phyloP scores from a whole-genome alignment of 2,888 invertebrate species.

The Drosophila pseudotakahashii region DNA sequence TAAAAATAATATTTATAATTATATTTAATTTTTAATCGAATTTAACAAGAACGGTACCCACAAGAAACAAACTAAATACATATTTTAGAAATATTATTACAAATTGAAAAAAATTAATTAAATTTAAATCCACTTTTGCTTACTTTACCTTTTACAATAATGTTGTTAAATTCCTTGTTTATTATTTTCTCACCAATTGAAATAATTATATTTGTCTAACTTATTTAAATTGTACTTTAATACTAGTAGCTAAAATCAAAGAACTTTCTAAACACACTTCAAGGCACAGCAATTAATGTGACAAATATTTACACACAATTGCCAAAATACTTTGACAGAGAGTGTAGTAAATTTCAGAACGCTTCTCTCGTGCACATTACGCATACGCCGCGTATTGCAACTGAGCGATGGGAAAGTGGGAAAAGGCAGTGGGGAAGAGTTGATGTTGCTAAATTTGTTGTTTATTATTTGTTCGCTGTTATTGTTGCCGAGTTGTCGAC shows the following conservation, averaged over 20 bases:
- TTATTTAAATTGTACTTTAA: not conserved
- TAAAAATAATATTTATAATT: not conserved
- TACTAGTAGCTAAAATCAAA: not conserved
- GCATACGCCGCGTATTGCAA: constrained; percentile 56
- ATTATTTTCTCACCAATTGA: not conserved
- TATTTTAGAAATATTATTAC: too few relatives aligned
- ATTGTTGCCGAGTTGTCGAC: constrained; percentile 40
- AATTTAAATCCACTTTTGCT: too few relatives aligned
- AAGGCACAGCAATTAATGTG: constrained; percentile 6
- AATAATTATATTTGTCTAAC: not conserved
- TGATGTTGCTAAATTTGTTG: constrained; percentile 59
- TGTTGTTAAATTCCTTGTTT: not conserved
- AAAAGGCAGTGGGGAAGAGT: constrained; percentile 24
- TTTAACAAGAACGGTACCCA: too few relatives aligned
- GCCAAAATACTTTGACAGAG: not conserved
- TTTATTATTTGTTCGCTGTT: constrained; percentile 54
- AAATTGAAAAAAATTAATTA: too few relatives aligned
- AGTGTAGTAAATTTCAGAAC: not conserved
- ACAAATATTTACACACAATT: constrained; percentile 2
- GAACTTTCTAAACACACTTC: not conserved
- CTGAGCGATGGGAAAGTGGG: constrained; percentile 12
- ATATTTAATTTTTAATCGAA: too few relatives aligned
- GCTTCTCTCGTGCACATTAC: constrained; percentile 34
- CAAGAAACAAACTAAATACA: too few relatives aligned
- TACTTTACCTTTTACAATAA: too few relatives aligned